Base-by-base conservation (phyloP, 2,888 invertebrate species). In the Cancer borealis region DNA sequence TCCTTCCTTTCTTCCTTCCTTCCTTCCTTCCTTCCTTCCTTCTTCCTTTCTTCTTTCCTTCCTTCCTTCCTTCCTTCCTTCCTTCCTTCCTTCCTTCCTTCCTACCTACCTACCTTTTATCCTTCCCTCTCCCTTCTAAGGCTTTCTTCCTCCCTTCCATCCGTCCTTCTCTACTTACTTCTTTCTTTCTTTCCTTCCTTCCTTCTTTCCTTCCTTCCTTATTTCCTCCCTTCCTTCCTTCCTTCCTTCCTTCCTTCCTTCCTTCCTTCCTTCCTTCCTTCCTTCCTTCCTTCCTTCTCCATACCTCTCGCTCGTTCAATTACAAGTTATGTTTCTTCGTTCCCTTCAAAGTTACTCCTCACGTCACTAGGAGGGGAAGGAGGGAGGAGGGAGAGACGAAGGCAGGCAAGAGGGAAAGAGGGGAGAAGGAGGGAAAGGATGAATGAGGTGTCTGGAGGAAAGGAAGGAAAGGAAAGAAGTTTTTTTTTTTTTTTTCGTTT, bases 311-410 rank as follows among this genome's bases (percentile, higher is more conserved):
- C 26, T 49, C 49, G n/a, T 30, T 49, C 89, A 26, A 26, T 89
- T 54, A 26, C 49, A 49, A 47, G n/a, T 45, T 49, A 47, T 89
- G 49, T 47, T 54, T 89, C 47, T 47, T 79, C 12, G 5, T 30
- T 10, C 30, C 79, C 79, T 30, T 79, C 79, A 30, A 30, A 79
- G 79, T 79, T 79, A 79, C 79, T 79, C 79, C 12, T 10, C 79
- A 79, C 79, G 79, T 79, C 26, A 79, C 66, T 66, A 66, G n/a
- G 3, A 66, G 66, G n/a, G 66, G n/a, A n/a, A n/a, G n/a, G n/a
- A n/a, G n/a, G 21, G 8, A 6, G 66, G 66, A 66, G 66, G 66
- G 66, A 66, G 66, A 66, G 66, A 66, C n/a, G 66, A 10, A n/a
- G 66, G n/a, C n/a, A n/a, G n/a, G n/a, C n/a, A 66, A 2, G 66